Evolutionary conservation across 1,140 invertebrate species (phyloP), one percentile per base, ranked within the genome.

Genomic region (Euura lappo): DNA sequence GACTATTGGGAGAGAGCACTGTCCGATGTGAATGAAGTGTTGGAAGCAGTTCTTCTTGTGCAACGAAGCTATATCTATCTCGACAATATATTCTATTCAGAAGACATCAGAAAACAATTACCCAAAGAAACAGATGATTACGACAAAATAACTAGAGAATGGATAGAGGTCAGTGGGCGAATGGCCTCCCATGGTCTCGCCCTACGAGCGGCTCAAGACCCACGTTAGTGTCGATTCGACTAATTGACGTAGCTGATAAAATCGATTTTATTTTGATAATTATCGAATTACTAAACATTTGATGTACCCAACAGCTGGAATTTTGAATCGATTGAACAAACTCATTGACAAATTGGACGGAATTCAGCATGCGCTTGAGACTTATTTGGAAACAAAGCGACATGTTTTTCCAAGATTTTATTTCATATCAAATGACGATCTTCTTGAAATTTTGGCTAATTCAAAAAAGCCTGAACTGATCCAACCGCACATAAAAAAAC

Each of bases 401-500:
- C 92, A 94, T 79, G 81, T 94, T 68, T 97, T 97, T 87, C 95
- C 95, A 69, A 83, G 92, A 77, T 94, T 95, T 84, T 97, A 96
- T 88, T 97, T 97, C 80, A 93, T 97, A 78, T 96, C 95, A 5
- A 96, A 97, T 86, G 95, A 96, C 84, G 95, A 96, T 84, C 86
- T 96, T 44, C 85, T 97, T 6, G 95, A 96, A 85, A 96, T 97
- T 80, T 87, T 97, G 51, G 93, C 92, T 4, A 93, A 96, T 84
- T 93, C 94, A 2, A 95, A 93, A 79, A 93, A 92, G 79, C 95
- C 95, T 0, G 93, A 94, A 77, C 86, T 93, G 47, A 91, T 96
- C 74, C 95, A 96, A 86, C 91, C 92, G 4, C 94, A 96, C 85
- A 88, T 96, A 69, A 94, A 94, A 77, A 96, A 96, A 81, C 90